phyloP scores from a whole-genome alignment of 1,140 invertebrate genomes.

The Berghia stephanieae region DNA sequence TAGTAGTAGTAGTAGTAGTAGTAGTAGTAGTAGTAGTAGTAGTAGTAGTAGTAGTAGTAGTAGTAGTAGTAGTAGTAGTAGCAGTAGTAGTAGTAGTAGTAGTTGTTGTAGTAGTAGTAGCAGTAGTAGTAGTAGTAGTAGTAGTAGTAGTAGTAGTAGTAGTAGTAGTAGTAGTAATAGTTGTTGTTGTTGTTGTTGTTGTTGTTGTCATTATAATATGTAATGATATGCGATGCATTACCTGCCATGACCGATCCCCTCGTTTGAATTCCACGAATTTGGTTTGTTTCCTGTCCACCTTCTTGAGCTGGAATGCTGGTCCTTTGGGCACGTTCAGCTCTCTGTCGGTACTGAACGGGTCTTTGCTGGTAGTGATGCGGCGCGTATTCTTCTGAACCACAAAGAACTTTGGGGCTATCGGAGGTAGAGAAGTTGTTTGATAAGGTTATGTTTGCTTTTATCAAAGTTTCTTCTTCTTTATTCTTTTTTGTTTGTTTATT shows the following conservation, averaged over 20 bases:
- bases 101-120: not conserved
- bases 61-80: not conserved
- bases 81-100: not conserved
- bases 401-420: slow-evolving; percentile 45
- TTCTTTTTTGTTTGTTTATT: too few relatives aligned
- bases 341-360: slow-evolving; percentile 47
- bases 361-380: slow-evolving; percentile 35
- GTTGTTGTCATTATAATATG: not conserved
- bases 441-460: too few relatives aligned
- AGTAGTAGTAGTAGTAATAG: not conserved
- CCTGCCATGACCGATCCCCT: slow-evolving; percentile 38
- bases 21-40: too few relatives aligned
- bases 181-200: too few relatives aligned
- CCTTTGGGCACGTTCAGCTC: slow-evolving; percentile 41
- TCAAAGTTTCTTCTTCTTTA: too few relatives aligned
- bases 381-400: slow-evolving; percentile 34
- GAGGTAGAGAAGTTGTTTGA: not conserved
- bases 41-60: too few relatives aligned
- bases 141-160: not conserved
- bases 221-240: slow-evolving; percentile 13
- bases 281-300: slow-evolving; percentile 40
- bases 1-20: too few relatives aligned
- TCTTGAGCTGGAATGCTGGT: slow-evolving; percentile 41
- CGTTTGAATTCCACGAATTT: slow-evolving; percentile 46
- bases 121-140: not conserved